Evolutionary conservation across 2,113 vertebrate species (phyloP).

Genomic region (Vicugna pacos): DNA sequence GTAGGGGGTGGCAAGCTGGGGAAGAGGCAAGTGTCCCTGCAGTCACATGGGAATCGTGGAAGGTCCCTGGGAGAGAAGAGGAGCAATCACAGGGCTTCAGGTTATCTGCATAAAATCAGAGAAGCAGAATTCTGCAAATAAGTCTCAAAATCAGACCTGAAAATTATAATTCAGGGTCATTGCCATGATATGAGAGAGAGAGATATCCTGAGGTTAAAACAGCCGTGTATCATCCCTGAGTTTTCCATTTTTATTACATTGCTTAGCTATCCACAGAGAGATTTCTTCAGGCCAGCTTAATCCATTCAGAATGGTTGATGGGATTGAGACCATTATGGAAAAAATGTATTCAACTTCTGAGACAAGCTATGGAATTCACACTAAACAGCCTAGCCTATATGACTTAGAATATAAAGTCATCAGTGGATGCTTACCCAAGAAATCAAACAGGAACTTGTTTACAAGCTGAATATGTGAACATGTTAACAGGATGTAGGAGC

Average conservation of each 20-base stretch:
- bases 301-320: not conserved
- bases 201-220: not conserved
- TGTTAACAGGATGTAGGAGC: not conserved
- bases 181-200: not conserved
- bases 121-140: not conserved
- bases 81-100: not conserved
- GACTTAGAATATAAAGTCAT: slow-evolving; percentile 3
- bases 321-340: not conserved
- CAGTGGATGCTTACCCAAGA: not conserved
- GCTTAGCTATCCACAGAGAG: not conserved
- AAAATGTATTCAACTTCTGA: not conserved
- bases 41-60: not conserved
- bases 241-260: not conserved
- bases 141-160: slow-evolving; percentile 20
- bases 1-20: not conserved
- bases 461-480: not conserved
- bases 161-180: not conserved
- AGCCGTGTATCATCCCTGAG: not conserved
- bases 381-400: not conserved
- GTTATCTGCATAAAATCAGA: not conserved
- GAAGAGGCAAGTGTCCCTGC: not conserved
- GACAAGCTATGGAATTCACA: not conserved
- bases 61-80: not conserved
- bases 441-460: not conserved
- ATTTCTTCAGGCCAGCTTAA: not conserved